A percentile compares a stretch with the other conserved stretches of the same genome.
Conservation (phyloP, 2,797 vertebrate species). For the Setipinna tenuifilis region DNA sequence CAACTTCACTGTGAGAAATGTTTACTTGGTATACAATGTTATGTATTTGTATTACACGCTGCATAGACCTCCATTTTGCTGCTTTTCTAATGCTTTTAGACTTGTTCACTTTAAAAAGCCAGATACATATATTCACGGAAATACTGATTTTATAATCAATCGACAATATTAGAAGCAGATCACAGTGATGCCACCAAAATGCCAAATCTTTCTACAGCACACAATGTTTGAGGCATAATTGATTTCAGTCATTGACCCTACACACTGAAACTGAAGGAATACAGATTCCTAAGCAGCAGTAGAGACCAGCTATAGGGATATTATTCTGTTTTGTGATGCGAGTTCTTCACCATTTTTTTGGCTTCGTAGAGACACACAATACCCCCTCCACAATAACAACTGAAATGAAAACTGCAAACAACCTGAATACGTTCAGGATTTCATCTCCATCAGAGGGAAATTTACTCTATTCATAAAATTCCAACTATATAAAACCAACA, state of each 20-base stretch:
- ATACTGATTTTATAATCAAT: background rate
- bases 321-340: background rate
- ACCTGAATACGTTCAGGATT: background rate
- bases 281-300: background rate
- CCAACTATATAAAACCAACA: background rate
- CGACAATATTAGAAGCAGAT: background rate
- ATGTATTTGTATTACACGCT: background rate
- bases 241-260: background rate
- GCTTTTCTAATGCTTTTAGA: background rate
- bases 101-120: background rate
- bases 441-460: background rate
- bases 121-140: background rate
- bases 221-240: background rate
- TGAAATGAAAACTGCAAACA: background rate
- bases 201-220: background rate
- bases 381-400: background rate
- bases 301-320: background rate
- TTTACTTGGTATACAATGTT: background rate
- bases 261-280: background rate
- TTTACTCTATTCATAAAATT: background rate
- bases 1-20: background rate
- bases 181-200: constrained; percentile 14
- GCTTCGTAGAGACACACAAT: background rate
- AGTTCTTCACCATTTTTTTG: background rate
- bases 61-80: constrained; percentile 9